A percentile compares a stretch with the other conserved stretches of the same genome.
These are phyloP conservation scores for Synanceia verrucosa DNA, from an alignment of 2,797 vertebrate genomes.

Conservation along the genomic window DNA sequence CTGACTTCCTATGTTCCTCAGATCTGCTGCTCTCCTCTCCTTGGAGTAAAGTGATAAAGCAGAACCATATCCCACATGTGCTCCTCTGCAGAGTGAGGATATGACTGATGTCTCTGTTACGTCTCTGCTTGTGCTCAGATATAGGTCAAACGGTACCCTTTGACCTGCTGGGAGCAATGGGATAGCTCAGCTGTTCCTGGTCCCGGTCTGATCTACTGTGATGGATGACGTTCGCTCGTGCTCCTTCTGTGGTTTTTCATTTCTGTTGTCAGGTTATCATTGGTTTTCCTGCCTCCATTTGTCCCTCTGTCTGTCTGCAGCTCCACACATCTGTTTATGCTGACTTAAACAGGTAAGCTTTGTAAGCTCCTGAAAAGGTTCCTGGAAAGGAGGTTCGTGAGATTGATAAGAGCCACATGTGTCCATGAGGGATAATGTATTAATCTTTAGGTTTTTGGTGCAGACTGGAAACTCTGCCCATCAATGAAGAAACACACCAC, in stretches of 20 bases:
- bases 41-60: conserved; percentile 68
- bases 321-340: conserved; percentile 54
- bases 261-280: conserved; percentile 53
- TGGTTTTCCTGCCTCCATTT: conserved; percentile 40
- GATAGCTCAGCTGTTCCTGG: conserved; percentile 48
- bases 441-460: conserved; percentile 9
- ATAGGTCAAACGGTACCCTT: conserved; percentile 62
- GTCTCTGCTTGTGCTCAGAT: conserved; percentile 58
- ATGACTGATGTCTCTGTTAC: conserved; percentile 70
- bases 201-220: conserved; percentile 54
- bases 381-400: background rate
- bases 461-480: background rate
- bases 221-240: conserved; percentile 59
- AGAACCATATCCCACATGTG: conserved; percentile 62
- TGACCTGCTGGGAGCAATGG: conserved; percentile 57
- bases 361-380: conserved; percentile 12
- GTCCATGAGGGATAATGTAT: conserved; percentile 1
- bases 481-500: background rate
- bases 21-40: conserved; percentile 51
- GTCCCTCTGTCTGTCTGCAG: conserved; percentile 30
- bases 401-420: conserved; percentile 30
- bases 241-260: conserved; percentile 44
- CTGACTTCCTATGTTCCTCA: conserved; percentile 59
- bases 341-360: conserved; percentile 40
- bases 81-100: conserved; percentile 38